Percentiles rank a stretch among this genome's conserved stretches.
Evolutionary conservation across 2,888 invertebrate genomes (phyloP).

Genomic region (Sthenelais limicola): DNA sequence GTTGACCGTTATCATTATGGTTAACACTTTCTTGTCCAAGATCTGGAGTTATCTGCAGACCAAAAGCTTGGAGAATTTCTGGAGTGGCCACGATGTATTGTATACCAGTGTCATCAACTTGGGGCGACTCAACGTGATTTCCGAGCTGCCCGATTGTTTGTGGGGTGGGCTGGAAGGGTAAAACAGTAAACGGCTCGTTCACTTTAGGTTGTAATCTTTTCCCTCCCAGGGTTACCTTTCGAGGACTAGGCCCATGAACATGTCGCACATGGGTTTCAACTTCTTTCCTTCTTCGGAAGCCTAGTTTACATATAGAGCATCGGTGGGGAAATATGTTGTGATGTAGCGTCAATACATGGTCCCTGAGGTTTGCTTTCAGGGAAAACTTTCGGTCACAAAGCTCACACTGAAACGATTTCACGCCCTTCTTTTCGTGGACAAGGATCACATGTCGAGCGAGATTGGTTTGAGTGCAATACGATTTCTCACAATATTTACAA

Average conservation of each 20-base stretch:
- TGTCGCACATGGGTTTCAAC: constrained; percentile 7
- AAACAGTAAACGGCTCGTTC: too few relatives aligned
- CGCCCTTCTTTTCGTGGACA: constrained; percentile 27
- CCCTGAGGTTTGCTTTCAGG: constrained; percentile 32
- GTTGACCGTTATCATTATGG: too few relatives aligned
- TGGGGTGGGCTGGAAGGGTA: background rate
- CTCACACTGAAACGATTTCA: constrained; percentile 28
- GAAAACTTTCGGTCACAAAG: constrained; percentile 29
- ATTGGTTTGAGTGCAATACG: constrained; percentile 18
- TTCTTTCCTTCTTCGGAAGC: constrained; percentile 33
- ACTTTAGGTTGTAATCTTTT: too few relatives aligned
- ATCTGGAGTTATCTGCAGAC: constrained; percentile 7
- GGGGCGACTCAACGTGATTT: too few relatives aligned
- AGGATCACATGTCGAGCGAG: constrained; percentile 16
- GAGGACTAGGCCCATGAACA: background rate
- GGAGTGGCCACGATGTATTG: constrained; percentile 39
- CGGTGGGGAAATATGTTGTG: background rate
- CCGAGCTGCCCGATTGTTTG: background rate
- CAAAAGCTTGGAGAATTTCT: constrained; percentile 33
- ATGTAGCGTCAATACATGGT: constrained; percentile 36
- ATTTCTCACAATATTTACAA: constrained; percentile 24
- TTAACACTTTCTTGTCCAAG: too few relatives aligned
- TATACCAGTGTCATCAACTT: background rate
- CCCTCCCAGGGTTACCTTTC: too few relatives aligned
- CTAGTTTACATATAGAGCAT: constrained; percentile 21